A percentile compares a stretch with the other conserved stretches of the same genome.
Conservation (phyloP, 2,797 vertebrate genomes). For the Chaunax sp. region DNA sequence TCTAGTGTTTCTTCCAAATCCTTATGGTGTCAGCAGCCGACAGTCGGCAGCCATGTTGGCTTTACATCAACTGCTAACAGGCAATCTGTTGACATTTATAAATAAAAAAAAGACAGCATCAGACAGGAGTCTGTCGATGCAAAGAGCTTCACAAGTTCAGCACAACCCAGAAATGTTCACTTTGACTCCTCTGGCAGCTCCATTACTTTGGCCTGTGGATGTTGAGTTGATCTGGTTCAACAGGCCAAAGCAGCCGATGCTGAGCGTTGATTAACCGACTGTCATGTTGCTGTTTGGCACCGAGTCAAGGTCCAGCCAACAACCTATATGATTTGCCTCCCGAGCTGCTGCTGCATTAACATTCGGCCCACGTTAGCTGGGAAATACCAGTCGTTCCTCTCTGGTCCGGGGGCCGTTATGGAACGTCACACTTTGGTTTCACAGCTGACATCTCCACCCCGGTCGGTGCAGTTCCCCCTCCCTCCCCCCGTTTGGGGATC, state of each 20-base stretch:
- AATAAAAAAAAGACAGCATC: not conserved
- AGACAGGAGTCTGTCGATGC: conserved; percentile 2
- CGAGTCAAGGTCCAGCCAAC: conserved; percentile 52
- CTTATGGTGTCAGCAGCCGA: no score
- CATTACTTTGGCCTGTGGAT: conserved; percentile 29
- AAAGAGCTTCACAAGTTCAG: conserved; percentile 1
- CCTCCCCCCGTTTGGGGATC: no score
- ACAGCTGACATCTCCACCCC: conserved; percentile 42
- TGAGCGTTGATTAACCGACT: conserved; percentile 37
- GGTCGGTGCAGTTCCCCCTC: conserved; percentile 37
- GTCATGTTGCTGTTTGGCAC: conserved; percentile 33
- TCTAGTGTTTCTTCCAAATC: no score
- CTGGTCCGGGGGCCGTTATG: conserved; percentile 5
- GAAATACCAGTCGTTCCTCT: conserved; percentile 39
- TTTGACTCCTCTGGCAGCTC: conserved; percentile 22
- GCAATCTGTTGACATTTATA: not conserved
- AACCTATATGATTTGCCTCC: conserved; percentile 6
- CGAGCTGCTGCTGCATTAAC: conserved; percentile 27
- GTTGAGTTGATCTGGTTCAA: conserved; percentile 29
- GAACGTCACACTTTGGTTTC: conserved; percentile 28
- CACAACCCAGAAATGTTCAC: conserved; percentile 10
- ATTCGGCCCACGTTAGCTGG: conserved; percentile 38
- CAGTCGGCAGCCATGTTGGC: not conserved
- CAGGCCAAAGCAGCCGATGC: not conserved
- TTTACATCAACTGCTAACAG: not conserved